Base-by-base conservation (phyloP, 2,797 vertebrate species). In the Sebastes trivittatus region DNA sequence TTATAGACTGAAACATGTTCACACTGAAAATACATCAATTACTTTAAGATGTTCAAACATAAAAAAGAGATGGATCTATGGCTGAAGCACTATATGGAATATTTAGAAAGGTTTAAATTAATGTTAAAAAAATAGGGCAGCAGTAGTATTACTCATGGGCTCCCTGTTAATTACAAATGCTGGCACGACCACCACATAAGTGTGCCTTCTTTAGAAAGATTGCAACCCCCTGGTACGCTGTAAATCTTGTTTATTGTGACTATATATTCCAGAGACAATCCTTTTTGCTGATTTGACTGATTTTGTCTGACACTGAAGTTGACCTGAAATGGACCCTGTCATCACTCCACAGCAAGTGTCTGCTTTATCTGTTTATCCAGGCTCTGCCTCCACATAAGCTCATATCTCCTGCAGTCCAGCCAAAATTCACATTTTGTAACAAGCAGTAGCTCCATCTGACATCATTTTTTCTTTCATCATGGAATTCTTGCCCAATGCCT, bases 391-490 rank as follows among this genome's bases (percentile, higher is more conserved):
- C 11, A 60, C 70, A 76, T 76, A 11, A 70, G 20, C 34, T 52
- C 66, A 76, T 64, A n/a, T 27, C 11, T 52, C 55, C 3, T 27
- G 1, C 6, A 27, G 18, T 73, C n/a, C 20, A 27, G 68, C 25
- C 75, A 75, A 75, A 66, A 64, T 63, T 68, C 11, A 67, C 30
- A 87, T 86, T 73, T 82, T 78, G 71, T 58, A 75, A 82, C 22
- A 49, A 29, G 52, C 29, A 54, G n/a, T 2, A 36, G 11, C 10
- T 6, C 20, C 25, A 67, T 64, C 20, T 68, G 29, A 49, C 18
- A 49, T 38, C 20, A 49, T 34, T 72, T 71, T 72, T 73, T 11
- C 2, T 59, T 68, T 65, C 54, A 63, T 56, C 9, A 4, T 64
- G 1, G 4, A 49, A 18, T 32, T 46, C 1, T 78, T 78, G 71